Evolutionary conservation across 2,113 vertebrate genomes (phyloP), one percentile per base, ranked within the genome.

Genomic region (Thamnaconus septentrionalis): DNA sequence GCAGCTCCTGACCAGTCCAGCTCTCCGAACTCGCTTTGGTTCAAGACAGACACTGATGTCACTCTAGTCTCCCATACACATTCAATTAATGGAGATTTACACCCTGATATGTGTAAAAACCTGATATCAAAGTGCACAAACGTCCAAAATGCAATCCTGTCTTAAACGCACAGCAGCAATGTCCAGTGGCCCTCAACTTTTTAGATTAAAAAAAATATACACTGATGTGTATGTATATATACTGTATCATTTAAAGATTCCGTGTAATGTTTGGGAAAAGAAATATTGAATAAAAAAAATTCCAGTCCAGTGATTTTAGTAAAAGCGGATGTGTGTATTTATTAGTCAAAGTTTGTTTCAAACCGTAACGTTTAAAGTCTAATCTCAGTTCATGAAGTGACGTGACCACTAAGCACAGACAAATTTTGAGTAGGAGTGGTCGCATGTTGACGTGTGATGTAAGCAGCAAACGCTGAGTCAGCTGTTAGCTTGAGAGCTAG

Each of bases 171-270:
- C 91, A 91, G 88, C 82, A 89, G 81, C 81, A 84, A 87, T 83
- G 83, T 81, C 66, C 77, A 79, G 80, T 66, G 82, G 76, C 86
- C 88, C 90, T 85, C 78, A 73, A 88, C 77, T 90, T 92, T 92
- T 92, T 92, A 92, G 88, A 88, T 82, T 79, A 91, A 86, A 54
- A 82, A 45, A 86, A 54, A 82, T 76, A 82, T 90, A 91, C 90
- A 91, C 90, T 75, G 41, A 56, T 7, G 54, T 56, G 41, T 56
- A 41, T 41, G 40, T 53, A 87, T 88, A 88, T 89, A 91, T 90
- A 90, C 83, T 91, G 88, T 92, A 92, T 90, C 89, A 91, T 90
- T 90, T 64, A 89, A 87, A 88, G 64, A 90, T 83, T 86, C 86
- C 70, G 86, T 92, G 91, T 91, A 89, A 89, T 90, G 91, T 91